These are phyloP conservation scores for Zosterops borbonicus DNA, from an alignment of 2,113 vertebrate genomes.

Conservation along the genomic window DNA sequence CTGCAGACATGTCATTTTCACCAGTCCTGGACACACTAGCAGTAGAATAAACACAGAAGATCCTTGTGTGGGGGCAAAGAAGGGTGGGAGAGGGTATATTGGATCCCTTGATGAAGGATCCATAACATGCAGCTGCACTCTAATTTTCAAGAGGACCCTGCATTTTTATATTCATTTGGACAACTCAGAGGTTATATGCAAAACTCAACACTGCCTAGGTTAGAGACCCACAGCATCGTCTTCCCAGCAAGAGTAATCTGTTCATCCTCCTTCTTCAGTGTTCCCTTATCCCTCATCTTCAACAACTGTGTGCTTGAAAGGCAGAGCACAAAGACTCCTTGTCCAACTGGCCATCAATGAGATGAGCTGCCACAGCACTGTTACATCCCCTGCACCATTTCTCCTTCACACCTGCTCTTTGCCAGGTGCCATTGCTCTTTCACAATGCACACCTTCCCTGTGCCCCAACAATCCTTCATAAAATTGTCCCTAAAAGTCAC, in stretches of 20 bases:
- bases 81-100: background rate
- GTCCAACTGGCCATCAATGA: background rate
- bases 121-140: background rate
- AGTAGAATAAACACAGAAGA: background rate
- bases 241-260: background rate
- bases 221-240: rapidly evolving
- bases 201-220: background rate
- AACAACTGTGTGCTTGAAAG: background rate
- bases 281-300: background rate
- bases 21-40: background rate
- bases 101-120: background rate
- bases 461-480: background rate
- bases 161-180: background rate
- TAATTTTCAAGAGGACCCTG: background rate
- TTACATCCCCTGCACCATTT: background rate
- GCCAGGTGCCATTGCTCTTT: background rate
- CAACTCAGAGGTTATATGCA: background rate
- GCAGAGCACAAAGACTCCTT: background rate
- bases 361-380: background rate
- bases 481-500: background rate
- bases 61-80: background rate
- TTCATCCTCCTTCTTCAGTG: background rate
- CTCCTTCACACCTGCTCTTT: background rate
- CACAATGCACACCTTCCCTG: background rate
- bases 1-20: background rate